Percentiles rank a stretch among this genome's conserved stretches.
phyloP scores from a whole-genome alignment of 1,140 invertebrate genomes.

The Drosophila varians region DNA sequence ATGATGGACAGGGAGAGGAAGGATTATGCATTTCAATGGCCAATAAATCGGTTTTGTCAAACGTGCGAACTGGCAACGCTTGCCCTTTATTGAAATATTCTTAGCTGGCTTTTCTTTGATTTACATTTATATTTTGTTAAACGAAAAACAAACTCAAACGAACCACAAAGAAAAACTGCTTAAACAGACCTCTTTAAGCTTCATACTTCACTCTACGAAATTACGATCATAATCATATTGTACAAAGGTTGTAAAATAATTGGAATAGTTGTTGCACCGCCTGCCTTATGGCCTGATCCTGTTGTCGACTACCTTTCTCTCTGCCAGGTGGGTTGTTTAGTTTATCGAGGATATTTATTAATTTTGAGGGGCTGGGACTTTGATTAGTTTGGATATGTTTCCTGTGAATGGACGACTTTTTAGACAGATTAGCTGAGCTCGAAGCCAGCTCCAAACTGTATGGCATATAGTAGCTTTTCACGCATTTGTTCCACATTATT shows the following conservation, averaged over 20 bases:
- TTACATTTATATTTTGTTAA: conserved; percentile 69
- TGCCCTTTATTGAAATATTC: conserved; percentile 33
- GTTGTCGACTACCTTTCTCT: conserved; percentile 1
- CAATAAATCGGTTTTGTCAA: conserved; percentile 11
- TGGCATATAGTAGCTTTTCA: conserved; percentile 95
- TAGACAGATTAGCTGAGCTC: conserved; percentile 91
- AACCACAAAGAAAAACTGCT: conserved; percentile 48
- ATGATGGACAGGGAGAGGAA: background rate
- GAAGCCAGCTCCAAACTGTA: conserved; percentile 97
- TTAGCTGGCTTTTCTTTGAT: conserved; percentile 16
- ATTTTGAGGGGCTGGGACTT: conserved; percentile 34
- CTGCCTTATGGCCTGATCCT: conserved; percentile 11
- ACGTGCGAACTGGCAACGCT: conserved; percentile 15
- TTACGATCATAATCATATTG: conserved; percentile 63
- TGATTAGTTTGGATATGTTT: conserved; percentile 57
- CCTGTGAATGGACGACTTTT: background rate
- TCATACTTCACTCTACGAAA: conserved; percentile 68
- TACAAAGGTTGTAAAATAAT: conserved; percentile 23
- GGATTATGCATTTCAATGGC: background rate
- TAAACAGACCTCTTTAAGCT: conserved; percentile 73
- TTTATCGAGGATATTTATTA: background rate
- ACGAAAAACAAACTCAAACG: conserved; percentile 48
- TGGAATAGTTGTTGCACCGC: conserved; percentile 55
- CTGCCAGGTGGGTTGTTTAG: conserved; percentile 19
- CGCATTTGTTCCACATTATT: conserved; percentile 90